These are phyloP conservation scores for Lepidurus arcticus DNA, from an alignment of 1,140 invertebrate genomes.

Conservation along the genomic window DNA sequence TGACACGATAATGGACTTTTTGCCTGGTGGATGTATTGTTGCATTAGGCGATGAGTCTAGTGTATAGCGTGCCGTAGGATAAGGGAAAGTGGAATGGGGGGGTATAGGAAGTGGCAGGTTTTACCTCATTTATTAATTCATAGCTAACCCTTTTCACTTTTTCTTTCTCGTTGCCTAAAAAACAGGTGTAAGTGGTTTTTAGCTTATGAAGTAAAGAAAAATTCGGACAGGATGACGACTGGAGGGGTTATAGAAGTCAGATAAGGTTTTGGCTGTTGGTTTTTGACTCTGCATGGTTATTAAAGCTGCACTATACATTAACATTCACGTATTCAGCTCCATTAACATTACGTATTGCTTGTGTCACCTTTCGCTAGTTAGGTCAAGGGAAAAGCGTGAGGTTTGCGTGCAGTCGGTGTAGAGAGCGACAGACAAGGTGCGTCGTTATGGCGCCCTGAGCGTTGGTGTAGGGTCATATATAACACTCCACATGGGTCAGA, in stretches of 20 bases:
- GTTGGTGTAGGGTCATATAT: not conserved
- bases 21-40: slow-evolving; percentile 18
- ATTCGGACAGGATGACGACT: not conserved
- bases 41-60: slow-evolving; percentile 17
- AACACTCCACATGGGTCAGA: slow-evolving; percentile 13
- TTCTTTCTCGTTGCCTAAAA: not conserved
- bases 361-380: not conserved
- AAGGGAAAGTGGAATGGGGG: not conserved
- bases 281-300: not conserved
- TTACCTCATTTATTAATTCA: slow-evolving; percentile 1
- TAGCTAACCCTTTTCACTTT: not conserved
- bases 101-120: not conserved
- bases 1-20: slow-evolving; percentile 22
- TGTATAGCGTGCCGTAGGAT: not conserved
- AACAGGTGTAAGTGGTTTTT: slow-evolving; percentile 14
- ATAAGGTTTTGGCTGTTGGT: not conserved
- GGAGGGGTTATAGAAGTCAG: not conserved
- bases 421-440: not conserved
- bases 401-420: not conserved
- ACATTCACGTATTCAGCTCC: not conserved
- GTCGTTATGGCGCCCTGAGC: slow-evolving; percentile 7
- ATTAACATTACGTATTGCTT: not conserved
- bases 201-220: not conserved
- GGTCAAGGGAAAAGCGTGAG: not conserved
- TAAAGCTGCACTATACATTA: not conserved